A percentile compares a stretch with the other conserved stretches of the same genome.
These are phyloP conservation scores for Meandrina meandrites DNA, from an alignment of 92 coral and sea anemone species.

Conservation along the genomic window DNA sequence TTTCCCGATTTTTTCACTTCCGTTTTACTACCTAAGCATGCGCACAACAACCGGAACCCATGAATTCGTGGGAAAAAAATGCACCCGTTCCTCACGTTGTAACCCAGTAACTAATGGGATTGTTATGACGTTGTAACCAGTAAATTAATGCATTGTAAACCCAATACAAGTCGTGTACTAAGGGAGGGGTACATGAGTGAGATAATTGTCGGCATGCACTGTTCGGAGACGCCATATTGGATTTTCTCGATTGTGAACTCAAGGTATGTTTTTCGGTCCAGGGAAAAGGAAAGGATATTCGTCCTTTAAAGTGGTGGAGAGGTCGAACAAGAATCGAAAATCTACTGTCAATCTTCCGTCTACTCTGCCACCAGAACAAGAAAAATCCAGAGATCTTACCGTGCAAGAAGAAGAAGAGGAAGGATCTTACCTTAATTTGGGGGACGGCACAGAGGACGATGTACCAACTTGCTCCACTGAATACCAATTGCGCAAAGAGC, in stretches of 20 bases:
- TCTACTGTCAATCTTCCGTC: neutral
- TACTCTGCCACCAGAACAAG: neutral
- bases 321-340: neutral
- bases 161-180: no score
- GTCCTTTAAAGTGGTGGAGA: constrained; percentile 1
- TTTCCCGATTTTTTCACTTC: no score
- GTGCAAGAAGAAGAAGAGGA: neutral
- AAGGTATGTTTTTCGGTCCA: neutral
- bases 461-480: neutral
- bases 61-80: no score
- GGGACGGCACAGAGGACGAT: neutral
- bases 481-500: neutral
- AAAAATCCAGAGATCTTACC: neutral
- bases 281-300: constrained; percentile 17
- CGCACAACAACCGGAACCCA: no score
- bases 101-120: no score
- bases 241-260: no score
- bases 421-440: neutral
- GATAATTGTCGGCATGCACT: no score
- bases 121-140: no score
- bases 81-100: no score
- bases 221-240: constrained; percentile 13
- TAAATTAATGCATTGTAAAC: no score
- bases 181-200: no score
- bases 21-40: no score